A percentile compares a stretch with the other conserved stretches of the same genome.
phyloP scores from a whole-genome alignment of 64 coral and sea anemone species.

The Montipora cactus region DNA sequence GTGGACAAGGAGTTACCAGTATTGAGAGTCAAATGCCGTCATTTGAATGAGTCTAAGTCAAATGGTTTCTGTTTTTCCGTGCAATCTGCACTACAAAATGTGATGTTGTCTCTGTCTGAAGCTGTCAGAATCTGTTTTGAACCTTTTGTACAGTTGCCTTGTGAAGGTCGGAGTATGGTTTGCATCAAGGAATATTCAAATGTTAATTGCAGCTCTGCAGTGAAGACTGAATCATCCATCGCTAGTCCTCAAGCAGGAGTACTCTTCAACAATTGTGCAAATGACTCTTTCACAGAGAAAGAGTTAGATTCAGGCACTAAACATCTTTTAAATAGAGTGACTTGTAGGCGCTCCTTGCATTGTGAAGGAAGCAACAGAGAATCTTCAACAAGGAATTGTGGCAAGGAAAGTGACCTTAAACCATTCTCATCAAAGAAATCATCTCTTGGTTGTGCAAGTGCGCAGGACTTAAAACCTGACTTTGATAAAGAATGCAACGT shows the following conservation, averaged over 20 bases:
- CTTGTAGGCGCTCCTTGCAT: background rate
- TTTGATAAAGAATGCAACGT: background rate
- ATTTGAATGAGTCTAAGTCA: background rate
- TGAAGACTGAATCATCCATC: background rate
- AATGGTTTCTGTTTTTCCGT: background rate
- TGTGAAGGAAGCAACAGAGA: background rate
- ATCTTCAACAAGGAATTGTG: background rate
- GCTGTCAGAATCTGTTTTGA: background rate
- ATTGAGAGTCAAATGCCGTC: background rate
- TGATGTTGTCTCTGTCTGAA: background rate
- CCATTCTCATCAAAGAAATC: background rate
- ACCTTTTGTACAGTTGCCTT: background rate
- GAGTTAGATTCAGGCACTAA: background rate
- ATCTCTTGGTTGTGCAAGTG: background rate
- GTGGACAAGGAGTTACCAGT: background rate
- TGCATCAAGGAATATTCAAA: background rate
- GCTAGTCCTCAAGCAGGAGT: background rate
- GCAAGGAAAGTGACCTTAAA: background rate
- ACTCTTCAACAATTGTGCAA: background rate
- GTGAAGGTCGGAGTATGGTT: background rate
- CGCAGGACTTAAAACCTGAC: background rate
- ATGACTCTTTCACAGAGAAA: background rate
- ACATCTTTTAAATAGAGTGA: background rate
- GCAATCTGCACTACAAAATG: background rate
- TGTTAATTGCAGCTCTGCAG: background rate